phyloP scores from a whole-genome alignment of 2,113 vertebrate species.

The Aegithalos caudatus region DNA sequence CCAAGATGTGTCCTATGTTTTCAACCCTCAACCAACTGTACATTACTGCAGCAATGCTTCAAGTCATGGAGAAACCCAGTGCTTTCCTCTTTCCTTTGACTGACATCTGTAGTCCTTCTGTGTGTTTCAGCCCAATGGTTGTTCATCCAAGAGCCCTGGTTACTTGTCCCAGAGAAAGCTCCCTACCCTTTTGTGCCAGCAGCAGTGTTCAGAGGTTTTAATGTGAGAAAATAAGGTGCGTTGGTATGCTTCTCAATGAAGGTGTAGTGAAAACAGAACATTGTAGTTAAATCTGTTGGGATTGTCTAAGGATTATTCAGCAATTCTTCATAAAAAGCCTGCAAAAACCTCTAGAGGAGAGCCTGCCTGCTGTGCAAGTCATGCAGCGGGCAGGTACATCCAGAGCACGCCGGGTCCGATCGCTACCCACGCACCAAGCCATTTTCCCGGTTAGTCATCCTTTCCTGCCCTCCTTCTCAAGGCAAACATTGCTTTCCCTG shows the following conservation, averaged over 20 bases:
- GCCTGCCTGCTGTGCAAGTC: neutral
- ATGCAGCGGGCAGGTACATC: neutral
- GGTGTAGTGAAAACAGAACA: neutral
- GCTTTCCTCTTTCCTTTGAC: neutral
- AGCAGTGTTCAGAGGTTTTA: neutral
- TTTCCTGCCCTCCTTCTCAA: neutral
- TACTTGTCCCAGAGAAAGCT: neutral
- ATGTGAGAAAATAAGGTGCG: neutral
- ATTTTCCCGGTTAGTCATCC: neutral
- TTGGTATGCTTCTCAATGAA: neutral
- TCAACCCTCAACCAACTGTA: neutral
- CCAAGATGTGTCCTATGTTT: neutral
- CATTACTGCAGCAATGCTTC: neutral
- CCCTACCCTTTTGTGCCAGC: neutral
- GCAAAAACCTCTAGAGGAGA: neutral
- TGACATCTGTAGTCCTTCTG: neutral
- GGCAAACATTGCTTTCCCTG: neutral
- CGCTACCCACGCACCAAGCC: neutral
- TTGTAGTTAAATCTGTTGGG: neutral
- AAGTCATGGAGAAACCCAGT: neutral
- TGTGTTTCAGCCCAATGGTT: neutral
- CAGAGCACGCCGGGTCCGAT: neutral
- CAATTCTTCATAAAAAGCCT: neutral
- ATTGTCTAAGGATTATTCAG: neutral
- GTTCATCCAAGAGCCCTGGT: neutral